Evolutionary conservation across 1,140 invertebrate species (phyloP).

Genomic region (Onthophagus taurus): DNA sequence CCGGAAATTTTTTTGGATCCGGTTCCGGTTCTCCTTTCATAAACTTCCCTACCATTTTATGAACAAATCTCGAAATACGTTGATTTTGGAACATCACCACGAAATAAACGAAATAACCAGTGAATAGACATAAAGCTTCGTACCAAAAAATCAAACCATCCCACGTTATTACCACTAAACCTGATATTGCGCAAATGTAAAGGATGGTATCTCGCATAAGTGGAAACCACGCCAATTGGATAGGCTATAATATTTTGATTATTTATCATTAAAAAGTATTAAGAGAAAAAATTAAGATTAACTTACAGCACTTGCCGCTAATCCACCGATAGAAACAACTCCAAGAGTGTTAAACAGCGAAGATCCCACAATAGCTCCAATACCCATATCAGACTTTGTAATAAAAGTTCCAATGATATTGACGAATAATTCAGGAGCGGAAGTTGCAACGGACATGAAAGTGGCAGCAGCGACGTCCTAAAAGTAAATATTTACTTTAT

Average conservation of each 20-base stretch:
- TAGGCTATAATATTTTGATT: slow-evolving; percentile 50
- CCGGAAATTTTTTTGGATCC: not conserved
- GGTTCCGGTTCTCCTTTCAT: not conserved
- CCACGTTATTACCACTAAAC: slow-evolving; percentile 67
- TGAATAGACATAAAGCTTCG: slow-evolving; percentile 59
- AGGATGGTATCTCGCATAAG: slow-evolving; percentile 75
- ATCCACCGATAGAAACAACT: slow-evolving; percentile 72
- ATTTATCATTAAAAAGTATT: not conserved
- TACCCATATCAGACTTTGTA: slow-evolving; percentile 66
- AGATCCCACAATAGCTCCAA: slow-evolving; percentile 81
- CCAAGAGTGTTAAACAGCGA: slow-evolving; percentile 83
- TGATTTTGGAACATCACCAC: slow-evolving; percentile 49
- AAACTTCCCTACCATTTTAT: not conserved
- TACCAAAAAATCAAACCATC: slow-evolving; percentile 73
- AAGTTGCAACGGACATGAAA: slow-evolving; percentile 85
- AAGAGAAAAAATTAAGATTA: not conserved
- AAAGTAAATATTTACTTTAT: too few relatives aligned
- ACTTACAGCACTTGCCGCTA: slow-evolving; percentile 60
- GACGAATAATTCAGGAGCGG: slow-evolving; percentile 83
- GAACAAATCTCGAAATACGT: slow-evolving; percentile 33
- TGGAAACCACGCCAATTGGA: slow-evolving; percentile 75
- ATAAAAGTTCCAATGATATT: slow-evolving; percentile 77
- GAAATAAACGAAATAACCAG: slow-evolving; percentile 60
- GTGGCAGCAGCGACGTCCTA: slow-evolving; percentile 83
- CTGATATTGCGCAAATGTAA: slow-evolving; percentile 66